Percentiles rank a stretch among this genome's conserved stretches.
These are phyloP conservation scores for Drosophila elegans DNA, from an alignment of 1,140 invertebrate species.

Conservation along the genomic window DNA sequence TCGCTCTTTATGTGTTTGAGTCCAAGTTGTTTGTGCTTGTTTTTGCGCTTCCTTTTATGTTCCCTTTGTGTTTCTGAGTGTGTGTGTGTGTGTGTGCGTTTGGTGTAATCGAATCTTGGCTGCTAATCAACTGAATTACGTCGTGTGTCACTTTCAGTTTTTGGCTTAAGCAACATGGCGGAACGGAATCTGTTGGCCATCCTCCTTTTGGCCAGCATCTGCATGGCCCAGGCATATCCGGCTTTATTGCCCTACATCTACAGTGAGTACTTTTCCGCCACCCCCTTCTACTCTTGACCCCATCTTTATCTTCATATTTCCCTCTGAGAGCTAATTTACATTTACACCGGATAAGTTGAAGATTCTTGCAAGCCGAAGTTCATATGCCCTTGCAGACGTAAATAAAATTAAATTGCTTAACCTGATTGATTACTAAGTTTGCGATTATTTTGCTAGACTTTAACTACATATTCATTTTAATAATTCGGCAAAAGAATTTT, in stretches of 20 bases:
- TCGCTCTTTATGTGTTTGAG: slow-evolving; percentile 5
- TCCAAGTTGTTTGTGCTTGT: slow-evolving; percentile 34
- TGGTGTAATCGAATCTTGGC: slow-evolving; percentile 61
- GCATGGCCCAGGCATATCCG: slow-evolving; percentile 67
- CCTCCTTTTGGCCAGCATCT: slow-evolving; percentile 58
- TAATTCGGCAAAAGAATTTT: no score
- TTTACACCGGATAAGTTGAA: background rate
- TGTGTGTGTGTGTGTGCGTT: slow-evolving; percentile 29
- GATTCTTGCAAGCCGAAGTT: background rate
- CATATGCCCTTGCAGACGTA: background rate
- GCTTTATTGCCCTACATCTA: slow-evolving; percentile 71
- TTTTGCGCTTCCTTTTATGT: slow-evolving; percentile 26
- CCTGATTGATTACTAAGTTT: no score
- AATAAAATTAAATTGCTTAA: no score
- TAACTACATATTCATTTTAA: no score
- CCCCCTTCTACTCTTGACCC: background rate
- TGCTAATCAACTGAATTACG: slow-evolving; percentile 66
- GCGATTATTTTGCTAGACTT: no score
- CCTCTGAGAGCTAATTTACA: background rate
- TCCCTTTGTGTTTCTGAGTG: slow-evolving; percentile 6
- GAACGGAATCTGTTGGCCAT: slow-evolving; percentile 54
- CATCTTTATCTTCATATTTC: background rate
- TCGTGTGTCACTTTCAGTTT: slow-evolving; percentile 64
- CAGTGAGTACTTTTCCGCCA: slow-evolving; percentile 44
- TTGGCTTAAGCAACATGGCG: slow-evolving; percentile 55